phyloP scores from a whole-genome alignment of 2,888 invertebrate species.

The Ditula angustiorana region DNA sequence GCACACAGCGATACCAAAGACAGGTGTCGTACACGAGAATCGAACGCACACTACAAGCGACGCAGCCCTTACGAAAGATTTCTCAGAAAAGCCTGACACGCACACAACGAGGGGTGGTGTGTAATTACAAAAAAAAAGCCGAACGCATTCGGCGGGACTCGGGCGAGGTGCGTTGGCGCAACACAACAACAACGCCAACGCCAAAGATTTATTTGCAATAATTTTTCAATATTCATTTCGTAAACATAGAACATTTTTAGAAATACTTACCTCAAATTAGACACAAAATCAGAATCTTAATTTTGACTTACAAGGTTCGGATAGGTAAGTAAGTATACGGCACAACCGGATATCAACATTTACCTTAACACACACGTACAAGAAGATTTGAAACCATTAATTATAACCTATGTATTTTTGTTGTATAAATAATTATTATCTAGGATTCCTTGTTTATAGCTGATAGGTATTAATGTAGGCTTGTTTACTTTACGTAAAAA shows the following conservation, averaged over 20 bases:
- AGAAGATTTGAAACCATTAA: too few relatives aligned
- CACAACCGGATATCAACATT: too few relatives aligned
- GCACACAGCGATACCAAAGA: conserved; percentile 47
- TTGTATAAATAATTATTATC: too few relatives aligned
- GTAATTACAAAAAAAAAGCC: conserved; percentile 61
- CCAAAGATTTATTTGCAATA: neutral
- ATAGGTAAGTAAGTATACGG: too few relatives aligned
- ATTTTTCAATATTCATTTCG: neutral
- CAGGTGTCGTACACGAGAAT: conserved; percentile 64
- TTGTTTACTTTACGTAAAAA: too few relatives aligned
- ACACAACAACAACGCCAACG: neutral
- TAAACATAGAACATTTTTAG: neutral
- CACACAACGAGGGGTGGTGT: conserved; percentile 47
- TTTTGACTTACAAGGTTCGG: too few relatives aligned
- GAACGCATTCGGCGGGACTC: conserved; percentile 57
- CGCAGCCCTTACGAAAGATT: conserved; percentile 53
- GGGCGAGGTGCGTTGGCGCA: conserved; percentile 38
- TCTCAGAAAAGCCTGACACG: conserved; percentile 64
- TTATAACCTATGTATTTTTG: too few relatives aligned
- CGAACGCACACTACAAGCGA: conserved; percentile 51
- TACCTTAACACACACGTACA: too few relatives aligned
- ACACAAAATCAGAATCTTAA: too few relatives aligned
- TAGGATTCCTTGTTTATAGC: too few relatives aligned
- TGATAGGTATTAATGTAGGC: too few relatives aligned
- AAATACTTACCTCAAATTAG: too few relatives aligned